Base-by-base conservation (phyloP, 2,888 invertebrate species). In the Thera obeliscata region DNA sequence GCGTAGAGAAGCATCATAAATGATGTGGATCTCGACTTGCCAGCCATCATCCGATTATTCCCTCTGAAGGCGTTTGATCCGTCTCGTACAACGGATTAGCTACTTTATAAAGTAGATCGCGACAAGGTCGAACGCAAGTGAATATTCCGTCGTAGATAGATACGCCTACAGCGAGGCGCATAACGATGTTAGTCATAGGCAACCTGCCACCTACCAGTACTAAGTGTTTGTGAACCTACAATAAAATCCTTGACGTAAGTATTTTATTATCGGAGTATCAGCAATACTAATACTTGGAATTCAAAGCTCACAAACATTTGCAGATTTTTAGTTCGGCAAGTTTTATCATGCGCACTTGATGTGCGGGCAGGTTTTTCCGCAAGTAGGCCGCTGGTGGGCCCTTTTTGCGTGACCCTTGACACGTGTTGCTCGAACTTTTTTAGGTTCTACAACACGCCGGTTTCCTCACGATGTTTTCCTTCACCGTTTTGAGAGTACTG, bases 111-210 rank as follows among this genome's bases (percentile, higher is more conserved):
- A 64, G 58, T 61, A 55, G 50, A 56, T 48, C 46, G 54, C 35
- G 60, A 50, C 56, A 69, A 69, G 70, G 67, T 65, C 70, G 61
- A 61, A 67, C 66, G 61, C 63, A 50, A 61, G 61, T 46, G 48
- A 46, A 54, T 70, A 36, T 64, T 67, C 64, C 61, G 55, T 33
- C 48, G 61, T 58, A 56, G 35, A 58, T 61, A 50, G 4, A 8
- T 63, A 59, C 69, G 60, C 69, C 69, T 60, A 69, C 62, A 55
- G 22, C 36, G 36, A 49, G 35, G 41, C 46, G 33, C 9, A 41
- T 50, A 12, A 59, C 41, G 11, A 38, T 36, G 12, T 52, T 52
- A 52, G 52, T 52, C 50, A 50, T 48, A 41, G 38, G 54, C 58
- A 60, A 43, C 41, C 50, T 50, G 50, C 22, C 50, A 50, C 50